Evolutionary conservation across 2,797 vertebrate genomes (phyloP).

Genomic region (Gallirallus australis): DNA sequence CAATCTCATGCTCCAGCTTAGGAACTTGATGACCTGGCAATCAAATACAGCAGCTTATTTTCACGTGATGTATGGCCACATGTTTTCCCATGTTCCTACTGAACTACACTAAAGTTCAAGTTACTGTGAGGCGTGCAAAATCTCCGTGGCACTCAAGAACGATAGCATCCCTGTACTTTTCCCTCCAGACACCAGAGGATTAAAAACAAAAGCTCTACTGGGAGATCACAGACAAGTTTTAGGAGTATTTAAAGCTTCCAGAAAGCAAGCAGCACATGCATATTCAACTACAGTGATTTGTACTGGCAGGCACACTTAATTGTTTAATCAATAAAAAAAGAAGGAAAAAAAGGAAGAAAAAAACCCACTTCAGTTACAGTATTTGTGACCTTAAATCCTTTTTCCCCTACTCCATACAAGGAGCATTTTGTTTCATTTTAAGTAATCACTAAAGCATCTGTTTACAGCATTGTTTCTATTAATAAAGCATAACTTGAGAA

Average conservation of each 20-base stretch:
- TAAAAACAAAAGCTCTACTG: neutral
- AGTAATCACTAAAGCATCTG: slow-evolving; percentile 55
- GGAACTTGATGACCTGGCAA: neutral
- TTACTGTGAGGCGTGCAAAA: neutral
- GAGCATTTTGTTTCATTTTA: slow-evolving; percentile 36
- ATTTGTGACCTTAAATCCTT: neutral
- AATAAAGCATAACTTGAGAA: slow-evolving; percentile 50
- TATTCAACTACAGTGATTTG: neutral
- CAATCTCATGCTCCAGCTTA: fast-evolving
- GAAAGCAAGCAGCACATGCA: neutral
- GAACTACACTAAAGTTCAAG: neutral
- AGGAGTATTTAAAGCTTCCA: neutral
- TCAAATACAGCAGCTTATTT: neutral
- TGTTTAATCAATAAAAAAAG: too few species aligned
- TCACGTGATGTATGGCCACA: neutral
- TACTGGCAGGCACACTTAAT: neutral
- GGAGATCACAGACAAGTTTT: neutral
- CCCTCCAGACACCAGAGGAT: neutral
- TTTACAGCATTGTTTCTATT: slow-evolving; percentile 63
- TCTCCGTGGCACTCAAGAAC: neutral
- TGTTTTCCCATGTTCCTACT: neutral
- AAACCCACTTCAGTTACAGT: neutral
- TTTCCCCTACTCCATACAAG: neutral
- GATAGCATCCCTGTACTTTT: neutral
- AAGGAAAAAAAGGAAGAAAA: too few species aligned